phyloP scores from a whole-genome alignment of 1,140 invertebrate genomes.

The Penaeus japonicus region DNA sequence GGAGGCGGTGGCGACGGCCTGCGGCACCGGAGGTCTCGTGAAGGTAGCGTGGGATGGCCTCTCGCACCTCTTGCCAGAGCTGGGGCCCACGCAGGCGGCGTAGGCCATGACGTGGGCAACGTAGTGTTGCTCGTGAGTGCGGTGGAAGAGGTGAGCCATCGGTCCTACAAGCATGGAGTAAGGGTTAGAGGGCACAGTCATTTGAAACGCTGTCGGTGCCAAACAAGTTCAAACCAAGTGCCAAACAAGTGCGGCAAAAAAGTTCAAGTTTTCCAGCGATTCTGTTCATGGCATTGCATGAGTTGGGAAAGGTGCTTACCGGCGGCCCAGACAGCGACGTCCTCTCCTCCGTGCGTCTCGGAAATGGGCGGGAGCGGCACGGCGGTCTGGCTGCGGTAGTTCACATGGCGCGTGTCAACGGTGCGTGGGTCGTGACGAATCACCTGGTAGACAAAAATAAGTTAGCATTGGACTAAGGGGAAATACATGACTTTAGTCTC shows the following conservation, averaged over 20 bases:
- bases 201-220: neutral
- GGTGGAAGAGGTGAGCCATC: conserved; percentile 86
- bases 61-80: neutral
- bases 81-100: conserved; percentile 74
- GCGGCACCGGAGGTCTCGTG: neutral
- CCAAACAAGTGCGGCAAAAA: neutral
- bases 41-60: neutral
- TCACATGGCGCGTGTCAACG: conserved; percentile 71
- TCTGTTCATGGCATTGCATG: no score
- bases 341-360: conserved; percentile 87
- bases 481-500: no score
- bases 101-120: conserved; percentile 87
- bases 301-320: neutral
- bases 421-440: conserved; percentile 70
- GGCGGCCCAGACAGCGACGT: conserved; percentile 81
- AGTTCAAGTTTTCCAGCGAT: neutral
- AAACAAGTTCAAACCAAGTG: neutral
- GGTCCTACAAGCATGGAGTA: conserved; percentile 73
- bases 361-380: conserved; percentile 26
- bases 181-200: no score
- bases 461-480: neutral
- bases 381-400: conserved; percentile 56
- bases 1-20: neutral
- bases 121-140: conserved; percentile 90
- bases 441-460: conserved; percentile 52